Percentiles rank a stretch among this genome's conserved stretches.
phyloP scores from a whole-genome alignment of 2,888 invertebrate genomes.

The Ochlodes sylvanus region DNA sequence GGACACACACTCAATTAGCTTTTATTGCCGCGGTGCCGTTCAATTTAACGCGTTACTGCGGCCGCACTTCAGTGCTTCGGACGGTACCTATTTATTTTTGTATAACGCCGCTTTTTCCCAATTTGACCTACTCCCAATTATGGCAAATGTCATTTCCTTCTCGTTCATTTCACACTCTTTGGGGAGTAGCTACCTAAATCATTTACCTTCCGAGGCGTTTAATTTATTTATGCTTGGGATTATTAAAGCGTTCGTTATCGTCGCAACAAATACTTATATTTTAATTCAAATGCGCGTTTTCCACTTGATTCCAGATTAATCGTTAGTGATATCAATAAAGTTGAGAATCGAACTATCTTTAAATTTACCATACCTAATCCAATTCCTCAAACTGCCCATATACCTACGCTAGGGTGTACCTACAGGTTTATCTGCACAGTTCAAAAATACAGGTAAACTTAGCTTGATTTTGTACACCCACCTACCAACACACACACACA shows the following conservation, averaged over 20 bases:
- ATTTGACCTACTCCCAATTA: constrained; percentile 37
- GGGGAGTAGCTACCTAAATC: constrained; percentile 6
- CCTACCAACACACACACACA: too few relatives aligned
- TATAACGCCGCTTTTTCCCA: constrained; percentile 58
- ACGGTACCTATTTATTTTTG: constrained; percentile 74
- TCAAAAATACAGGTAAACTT: too few relatives aligned
- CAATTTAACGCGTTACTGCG: constrained; percentile 79
- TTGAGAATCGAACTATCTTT: too few relatives aligned
- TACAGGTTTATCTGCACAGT: too few relatives aligned
- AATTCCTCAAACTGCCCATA: too few relatives aligned
- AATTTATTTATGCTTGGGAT: background rate
- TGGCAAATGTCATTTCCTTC: constrained; percentile 28
- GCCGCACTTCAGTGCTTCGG: constrained; percentile 62
- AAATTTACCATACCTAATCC: too few relatives aligned
- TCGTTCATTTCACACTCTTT: constrained; percentile 27
- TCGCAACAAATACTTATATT: background rate
- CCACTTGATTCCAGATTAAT: too few relatives aligned
- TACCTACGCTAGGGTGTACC: too few relatives aligned
- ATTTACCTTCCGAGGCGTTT: background rate
- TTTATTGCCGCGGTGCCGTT: constrained; percentile 76
- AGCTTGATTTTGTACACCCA: too few relatives aligned
- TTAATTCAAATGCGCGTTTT: too few relatives aligned
- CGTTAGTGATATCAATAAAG: too few relatives aligned
- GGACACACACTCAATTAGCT: constrained; percentile 81
- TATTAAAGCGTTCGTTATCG: background rate